phyloP scores from a whole-genome alignment of 2,888 invertebrate species.

The Buathra laborator region DNA sequence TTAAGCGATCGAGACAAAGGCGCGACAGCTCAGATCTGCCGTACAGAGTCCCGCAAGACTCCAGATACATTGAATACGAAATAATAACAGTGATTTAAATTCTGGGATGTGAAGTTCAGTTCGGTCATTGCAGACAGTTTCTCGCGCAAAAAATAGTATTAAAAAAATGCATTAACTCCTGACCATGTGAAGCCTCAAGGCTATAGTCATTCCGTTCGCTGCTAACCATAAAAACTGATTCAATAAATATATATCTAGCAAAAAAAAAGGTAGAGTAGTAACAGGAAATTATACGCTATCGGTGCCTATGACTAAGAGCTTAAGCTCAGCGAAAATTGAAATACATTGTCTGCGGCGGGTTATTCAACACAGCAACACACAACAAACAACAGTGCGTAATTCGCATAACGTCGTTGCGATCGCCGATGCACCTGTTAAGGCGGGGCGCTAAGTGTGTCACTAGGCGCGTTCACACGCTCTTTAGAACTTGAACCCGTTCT shows the following conservation, averaged over 20 bases:
- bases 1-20: conserved; percentile 2
- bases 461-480: conserved; percentile 63
- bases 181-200: conserved; percentile 34
- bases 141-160: conserved; percentile 6
- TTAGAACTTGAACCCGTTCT: conserved; percentile 55
- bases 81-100: conserved; percentile 13
- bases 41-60: background rate
- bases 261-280: conserved; percentile 38
- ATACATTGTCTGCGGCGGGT: conserved; percentile 41
- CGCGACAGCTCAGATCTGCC: background rate
- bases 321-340: conserved; percentile 12
- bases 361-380: conserved; percentile 28
- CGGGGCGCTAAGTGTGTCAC: conserved; percentile 64
- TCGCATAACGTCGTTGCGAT: conserved; percentile 26
- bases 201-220: conserved; percentile 2
- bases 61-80: conserved; percentile 4
- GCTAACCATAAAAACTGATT: conserved; percentile 31
- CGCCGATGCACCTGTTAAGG: conserved; percentile 13
- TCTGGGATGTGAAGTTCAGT: background rate
- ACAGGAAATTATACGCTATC: conserved; percentile 47
- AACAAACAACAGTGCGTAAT: conserved; percentile 9
- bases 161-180: background rate
- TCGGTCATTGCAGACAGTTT: background rate
- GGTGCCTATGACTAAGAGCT: conserved; percentile 50
- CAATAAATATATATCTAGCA: conserved; percentile 16